Evolutionary conservation across 1,140 invertebrate species (phyloP).

Genomic region (Papilio glaucus): DNA sequence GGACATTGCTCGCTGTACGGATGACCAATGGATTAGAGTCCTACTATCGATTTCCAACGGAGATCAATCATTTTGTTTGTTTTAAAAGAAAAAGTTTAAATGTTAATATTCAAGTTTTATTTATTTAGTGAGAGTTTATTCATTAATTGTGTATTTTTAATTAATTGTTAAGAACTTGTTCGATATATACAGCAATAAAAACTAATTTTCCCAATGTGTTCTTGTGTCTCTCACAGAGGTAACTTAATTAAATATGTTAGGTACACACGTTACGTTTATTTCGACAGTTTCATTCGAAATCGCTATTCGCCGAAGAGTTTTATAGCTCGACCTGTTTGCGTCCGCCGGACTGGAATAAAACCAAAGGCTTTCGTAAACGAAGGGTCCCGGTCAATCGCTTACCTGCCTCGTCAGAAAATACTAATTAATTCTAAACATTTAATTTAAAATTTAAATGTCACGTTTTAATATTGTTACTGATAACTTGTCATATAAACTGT

Average conservation of each 20-base stretch:
- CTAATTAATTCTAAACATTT: neutral
- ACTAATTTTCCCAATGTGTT: neutral
- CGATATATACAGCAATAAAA: neutral
- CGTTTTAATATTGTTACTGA: too few relatives aligned
- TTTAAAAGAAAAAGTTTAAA: too few relatives aligned
- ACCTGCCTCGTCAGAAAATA: neutral
- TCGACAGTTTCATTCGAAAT: slow-evolving; percentile 17
- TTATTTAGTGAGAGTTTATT: too few relatives aligned
- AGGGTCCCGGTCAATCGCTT: neutral
- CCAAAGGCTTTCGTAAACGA: neutral
- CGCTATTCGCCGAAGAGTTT: neutral
- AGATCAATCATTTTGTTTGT: too few relatives aligned
- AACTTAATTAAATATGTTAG: slow-evolving; percentile 11
- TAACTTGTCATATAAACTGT: too few relatives aligned
- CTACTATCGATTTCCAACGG: too few relatives aligned
- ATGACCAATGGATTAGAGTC: too few relatives aligned
- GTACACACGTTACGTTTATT: neutral
- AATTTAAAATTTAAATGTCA: too few relatives aligned
- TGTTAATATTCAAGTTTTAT: too few relatives aligned
- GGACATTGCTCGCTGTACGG: too few relatives aligned
- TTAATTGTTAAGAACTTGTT: neutral
- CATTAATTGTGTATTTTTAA: neutral
- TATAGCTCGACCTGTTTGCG: neutral
- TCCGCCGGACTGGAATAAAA: neutral
- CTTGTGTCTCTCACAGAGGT: neutral